A percentile compares a stretch with the other conserved stretches of the same genome.
Evolutionary conservation across 2,113 vertebrate species (phyloP).

Genomic region (Rhea americana): DNA sequence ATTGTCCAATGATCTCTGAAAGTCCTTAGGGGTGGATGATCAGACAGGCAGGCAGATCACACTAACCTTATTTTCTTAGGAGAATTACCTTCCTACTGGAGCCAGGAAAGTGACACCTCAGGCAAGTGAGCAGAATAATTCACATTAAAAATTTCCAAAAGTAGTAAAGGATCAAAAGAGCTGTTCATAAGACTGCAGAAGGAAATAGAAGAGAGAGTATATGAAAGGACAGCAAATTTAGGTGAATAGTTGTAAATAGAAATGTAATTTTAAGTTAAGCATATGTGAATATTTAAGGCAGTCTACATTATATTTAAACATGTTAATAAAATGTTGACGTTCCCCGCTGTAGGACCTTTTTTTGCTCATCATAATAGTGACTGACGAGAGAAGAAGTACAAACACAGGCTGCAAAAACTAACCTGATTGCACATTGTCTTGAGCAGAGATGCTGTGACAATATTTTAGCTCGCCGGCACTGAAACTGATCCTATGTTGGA

Average conservation of each 20-base stretch:
- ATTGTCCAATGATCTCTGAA: not conserved
- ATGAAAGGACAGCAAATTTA: not conserved
- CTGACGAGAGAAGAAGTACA: not conserved
- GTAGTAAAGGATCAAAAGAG: not conserved
- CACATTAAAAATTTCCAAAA: not conserved
- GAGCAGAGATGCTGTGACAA: not conserved
- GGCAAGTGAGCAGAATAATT: not conserved
- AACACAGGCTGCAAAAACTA: not conserved
- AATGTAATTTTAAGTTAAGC: not conserved
- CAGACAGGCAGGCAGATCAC: not conserved
- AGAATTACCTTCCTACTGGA: not conserved
- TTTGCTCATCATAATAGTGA: not conserved
- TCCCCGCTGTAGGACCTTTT: not conserved
- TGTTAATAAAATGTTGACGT: not conserved
- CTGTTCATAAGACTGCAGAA: not conserved
- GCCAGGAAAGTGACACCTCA: not conserved
- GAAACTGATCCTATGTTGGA: rapidly evolving
- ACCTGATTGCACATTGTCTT: not conserved
- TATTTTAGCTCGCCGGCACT: not conserved
- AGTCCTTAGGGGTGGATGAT: not conserved
- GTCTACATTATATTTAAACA: not conserved
- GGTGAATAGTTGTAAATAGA: not conserved
- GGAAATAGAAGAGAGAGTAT: not conserved
- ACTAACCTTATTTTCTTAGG: not conserved
- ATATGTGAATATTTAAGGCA: not conserved